Base-by-base conservation (phyloP, 2,113 vertebrate genomes). In the Sebastes fasciatus region DNA sequence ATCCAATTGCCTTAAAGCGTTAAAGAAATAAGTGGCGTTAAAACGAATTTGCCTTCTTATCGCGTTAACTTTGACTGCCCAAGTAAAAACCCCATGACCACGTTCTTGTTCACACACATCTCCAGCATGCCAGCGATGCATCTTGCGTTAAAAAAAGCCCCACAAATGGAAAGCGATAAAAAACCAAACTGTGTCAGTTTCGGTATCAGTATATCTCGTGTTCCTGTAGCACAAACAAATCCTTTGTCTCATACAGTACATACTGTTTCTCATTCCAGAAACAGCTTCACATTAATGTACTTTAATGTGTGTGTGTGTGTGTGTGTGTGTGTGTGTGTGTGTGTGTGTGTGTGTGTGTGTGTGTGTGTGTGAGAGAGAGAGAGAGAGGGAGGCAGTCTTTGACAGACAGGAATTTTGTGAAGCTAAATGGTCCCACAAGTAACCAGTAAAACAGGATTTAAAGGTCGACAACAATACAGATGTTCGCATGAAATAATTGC, bases 371-470 rank as follows among this genome's bases (percentile, higher is more conserved):
- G n/a, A n/a, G n/a, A n/a, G n/a, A 23, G 23, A 23, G 26, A 26
- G 26, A 26, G 26, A 46, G n/a, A 23, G 21, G 5, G 10, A 65
- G 68, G 7, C 6, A 23, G 43, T 13, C 17, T 19, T 7, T 40
- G 3, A 19, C 19, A 4, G 19, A 4, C n/a, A 57, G 61, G 67
- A 73, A 54, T 54, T 26, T 13, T 65, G 4, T 9, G 11, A 54
- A 1, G 40, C 34, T 48, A 13, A 49, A 21, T 26, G 26, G 9
- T 23, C 6, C 2, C 8, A 13, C 43, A 71, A 42, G 26, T 40
- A 79, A 67, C 63, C 55, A 67, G 72, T 74, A 40, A 57, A 85
- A 79, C 52, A n/a, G 64, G 62, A 48, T 61, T 58, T 48, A 54
- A 21, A 83, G 4, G 19, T 21, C 40, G 48, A 46, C 4, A 63